These are phyloP conservation scores for Poeciliopsis occidentalis DNA, from an alignment of 2,113 vertebrate species.

Conservation along the genomic window DNA sequence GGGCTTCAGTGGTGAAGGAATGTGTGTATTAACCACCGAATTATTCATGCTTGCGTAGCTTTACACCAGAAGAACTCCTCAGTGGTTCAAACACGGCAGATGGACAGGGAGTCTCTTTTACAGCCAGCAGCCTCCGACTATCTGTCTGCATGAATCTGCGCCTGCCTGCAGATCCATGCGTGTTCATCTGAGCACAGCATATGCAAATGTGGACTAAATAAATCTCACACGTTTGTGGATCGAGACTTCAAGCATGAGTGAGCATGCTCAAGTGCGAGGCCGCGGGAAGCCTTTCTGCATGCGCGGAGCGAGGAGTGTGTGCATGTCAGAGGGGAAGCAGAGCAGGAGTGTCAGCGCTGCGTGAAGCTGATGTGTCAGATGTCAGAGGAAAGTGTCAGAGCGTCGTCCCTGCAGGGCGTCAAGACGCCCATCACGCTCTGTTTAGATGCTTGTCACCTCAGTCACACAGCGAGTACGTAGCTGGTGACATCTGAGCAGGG, in stretches of 20 bases:
- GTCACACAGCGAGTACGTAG: constrained; percentile 20
- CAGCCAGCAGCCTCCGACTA: constrained; percentile 29
- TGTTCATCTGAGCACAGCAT: background rate
- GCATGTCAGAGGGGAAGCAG: constrained; percentile 37
- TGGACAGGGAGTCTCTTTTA: constrained; percentile 48
- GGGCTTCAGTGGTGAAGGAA: constrained; percentile 22
- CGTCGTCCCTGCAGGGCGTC: constrained; percentile 45
- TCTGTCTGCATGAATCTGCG: constrained; percentile 19
- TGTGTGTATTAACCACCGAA: constrained; percentile 14
- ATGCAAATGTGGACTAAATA: constrained; percentile 10
- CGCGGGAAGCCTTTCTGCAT: background rate
- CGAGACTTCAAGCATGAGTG: constrained; percentile 15
- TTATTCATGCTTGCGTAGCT: constrained; percentile 45
- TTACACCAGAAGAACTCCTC: constrained; percentile 34
- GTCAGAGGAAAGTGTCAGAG: constrained; percentile 63
- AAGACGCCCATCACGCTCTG: constrained; percentile 48
- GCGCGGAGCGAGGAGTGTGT: constrained; percentile 7
- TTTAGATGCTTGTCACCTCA: constrained; percentile 50
- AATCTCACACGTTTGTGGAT: constrained; percentile 11
- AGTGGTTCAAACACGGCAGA: constrained; percentile 53
- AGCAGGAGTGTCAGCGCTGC: constrained; percentile 45
- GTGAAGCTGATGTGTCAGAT: constrained; percentile 65
- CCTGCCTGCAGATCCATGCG: constrained; percentile 25
- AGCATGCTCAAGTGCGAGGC: background rate
- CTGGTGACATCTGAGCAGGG: constrained; percentile 36